Conservation (phyloP, 2,113 vertebrate genomes). For the Myocastor coypus region DNA sequence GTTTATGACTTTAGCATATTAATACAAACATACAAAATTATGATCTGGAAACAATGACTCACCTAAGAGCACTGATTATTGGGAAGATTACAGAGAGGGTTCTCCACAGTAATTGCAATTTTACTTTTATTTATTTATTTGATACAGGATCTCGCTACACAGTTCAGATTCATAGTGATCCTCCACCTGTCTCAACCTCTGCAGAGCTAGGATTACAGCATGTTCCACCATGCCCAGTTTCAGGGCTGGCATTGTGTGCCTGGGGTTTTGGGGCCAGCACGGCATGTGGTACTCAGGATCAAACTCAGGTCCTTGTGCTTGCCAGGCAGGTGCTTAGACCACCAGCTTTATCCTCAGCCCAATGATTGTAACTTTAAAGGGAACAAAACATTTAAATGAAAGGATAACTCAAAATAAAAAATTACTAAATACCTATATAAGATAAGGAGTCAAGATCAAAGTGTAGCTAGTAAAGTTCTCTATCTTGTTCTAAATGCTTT, state of each 20-base stretch:
- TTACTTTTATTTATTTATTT: too few species aligned
- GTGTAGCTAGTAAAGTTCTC: background rate
- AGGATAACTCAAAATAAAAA: background rate
- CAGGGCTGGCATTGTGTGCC: too few species aligned
- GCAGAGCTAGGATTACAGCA: too few species aligned
- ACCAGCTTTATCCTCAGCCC: too few species aligned
- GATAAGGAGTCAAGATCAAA: background rate
- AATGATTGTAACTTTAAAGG: background rate
- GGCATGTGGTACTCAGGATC: too few species aligned
- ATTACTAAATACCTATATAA: background rate
- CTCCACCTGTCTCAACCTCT: too few species aligned
- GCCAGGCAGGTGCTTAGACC: too few species aligned
- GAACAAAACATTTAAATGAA: background rate
- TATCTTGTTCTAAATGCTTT: background rate
- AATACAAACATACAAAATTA: slow-evolving; percentile 44
- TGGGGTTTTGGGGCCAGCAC: too few species aligned
- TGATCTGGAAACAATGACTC: slow-evolving; percentile 31
- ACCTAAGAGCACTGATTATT: background rate
- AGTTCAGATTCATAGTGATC: too few species aligned
- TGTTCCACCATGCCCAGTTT: too few species aligned
- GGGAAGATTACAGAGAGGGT: background rate
- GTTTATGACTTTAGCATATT: slow-evolving; percentile 30
- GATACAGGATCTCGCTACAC: too few species aligned
- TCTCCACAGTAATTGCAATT: background rate
- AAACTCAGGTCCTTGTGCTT: too few species aligned